Evolutionary conservation across 2,888 invertebrate species (phyloP).

Genomic region (Acanthosoma haemorrhoidale): DNA sequence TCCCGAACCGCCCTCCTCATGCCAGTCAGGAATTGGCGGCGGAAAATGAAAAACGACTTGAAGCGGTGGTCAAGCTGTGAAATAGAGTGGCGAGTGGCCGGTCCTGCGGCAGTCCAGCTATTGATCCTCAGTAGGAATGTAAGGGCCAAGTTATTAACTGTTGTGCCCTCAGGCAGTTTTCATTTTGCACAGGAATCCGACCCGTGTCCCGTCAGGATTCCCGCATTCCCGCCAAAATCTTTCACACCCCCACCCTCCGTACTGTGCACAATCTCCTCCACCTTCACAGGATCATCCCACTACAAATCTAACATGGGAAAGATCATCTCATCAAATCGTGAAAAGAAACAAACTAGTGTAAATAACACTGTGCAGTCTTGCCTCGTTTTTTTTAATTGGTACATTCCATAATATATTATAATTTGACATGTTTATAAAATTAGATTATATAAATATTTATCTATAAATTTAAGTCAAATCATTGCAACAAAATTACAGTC

Average conservation of each 20-base stretch:
- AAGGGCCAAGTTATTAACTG: constrained; percentile 23
- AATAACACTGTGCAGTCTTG: too few species aligned
- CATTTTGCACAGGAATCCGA: constrained; percentile 32
- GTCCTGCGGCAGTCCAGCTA: not conserved
- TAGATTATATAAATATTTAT: too few species aligned
- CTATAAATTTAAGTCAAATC: too few species aligned
- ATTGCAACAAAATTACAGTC: too few species aligned
- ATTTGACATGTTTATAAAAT: too few species aligned
- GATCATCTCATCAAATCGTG: too few species aligned
- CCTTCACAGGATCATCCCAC: not conserved
- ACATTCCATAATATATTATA: too few species aligned
- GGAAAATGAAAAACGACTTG: not conserved
- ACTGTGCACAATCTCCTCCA: not conserved
- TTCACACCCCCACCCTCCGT: not conserved
- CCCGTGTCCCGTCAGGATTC: constrained; percentile 25
- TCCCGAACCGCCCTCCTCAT: too few species aligned
- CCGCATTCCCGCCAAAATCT: constrained; percentile 20
- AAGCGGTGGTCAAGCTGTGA: too few species aligned
- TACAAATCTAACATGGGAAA: too few species aligned
- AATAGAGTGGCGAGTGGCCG: not conserved
- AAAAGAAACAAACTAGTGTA: too few species aligned
- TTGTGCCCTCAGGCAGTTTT: constrained; percentile 20
- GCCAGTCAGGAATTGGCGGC: not conserved
- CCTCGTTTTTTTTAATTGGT: too few species aligned
- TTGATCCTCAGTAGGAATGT: constrained; percentile 16